Evolutionary conservation across 1,140 invertebrate species (phyloP).

Genomic region (Hesperophylax magnus): DNA sequence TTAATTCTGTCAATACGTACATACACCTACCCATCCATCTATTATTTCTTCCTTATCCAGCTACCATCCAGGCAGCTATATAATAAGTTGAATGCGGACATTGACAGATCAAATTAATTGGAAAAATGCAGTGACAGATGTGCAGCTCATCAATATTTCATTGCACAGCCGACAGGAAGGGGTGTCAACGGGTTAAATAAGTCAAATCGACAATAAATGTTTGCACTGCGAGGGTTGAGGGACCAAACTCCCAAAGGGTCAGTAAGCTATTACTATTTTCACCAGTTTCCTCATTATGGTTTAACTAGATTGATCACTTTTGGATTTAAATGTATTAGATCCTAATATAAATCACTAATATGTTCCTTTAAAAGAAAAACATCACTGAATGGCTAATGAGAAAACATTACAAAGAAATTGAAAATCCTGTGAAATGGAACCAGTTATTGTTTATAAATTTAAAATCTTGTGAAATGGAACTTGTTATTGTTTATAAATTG

Average conservation of each 20-base stretch:
- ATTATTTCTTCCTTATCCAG: too few species aligned
- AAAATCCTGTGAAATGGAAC: too few species aligned
- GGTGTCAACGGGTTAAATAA: conserved; percentile 52
- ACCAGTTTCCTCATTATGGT: neutral
- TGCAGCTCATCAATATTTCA: conserved; percentile 58
- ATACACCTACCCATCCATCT: too few species aligned
- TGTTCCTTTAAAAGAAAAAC: too few species aligned
- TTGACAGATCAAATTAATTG: conserved; percentile 59
- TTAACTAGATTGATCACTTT: neutral
- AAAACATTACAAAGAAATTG: too few species aligned
- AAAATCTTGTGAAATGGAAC: too few species aligned
- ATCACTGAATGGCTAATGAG: too few species aligned
- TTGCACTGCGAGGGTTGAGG: conserved; percentile 44
- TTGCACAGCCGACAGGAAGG: conserved; percentile 46
- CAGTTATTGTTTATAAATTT: too few species aligned
- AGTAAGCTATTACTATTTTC: neutral
- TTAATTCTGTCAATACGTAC: too few species aligned
- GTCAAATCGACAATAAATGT: conserved; percentile 56
- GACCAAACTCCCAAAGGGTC: neutral
- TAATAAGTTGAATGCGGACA: conserved; percentile 40
- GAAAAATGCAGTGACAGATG: conserved; percentile 57
- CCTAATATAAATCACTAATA: neutral
- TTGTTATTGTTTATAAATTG: too few species aligned
- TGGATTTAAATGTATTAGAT: conserved; percentile 1
- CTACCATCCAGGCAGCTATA: too few species aligned